Conservation (phyloP, 2,888 invertebrate species). For the Luperina nickerlii region DNA sequence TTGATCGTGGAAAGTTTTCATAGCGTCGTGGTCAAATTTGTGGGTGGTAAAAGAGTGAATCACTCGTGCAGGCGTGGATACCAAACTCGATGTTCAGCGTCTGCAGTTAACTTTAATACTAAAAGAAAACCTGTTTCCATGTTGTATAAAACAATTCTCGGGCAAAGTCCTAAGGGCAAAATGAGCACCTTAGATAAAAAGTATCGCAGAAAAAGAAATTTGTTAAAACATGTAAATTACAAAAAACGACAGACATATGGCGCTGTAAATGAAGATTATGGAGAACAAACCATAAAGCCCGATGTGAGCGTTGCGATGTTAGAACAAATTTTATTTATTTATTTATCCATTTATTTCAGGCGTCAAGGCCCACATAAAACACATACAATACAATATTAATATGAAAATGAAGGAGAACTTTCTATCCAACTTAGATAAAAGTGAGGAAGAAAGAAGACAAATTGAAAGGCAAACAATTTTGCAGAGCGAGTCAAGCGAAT, state of each 20-base stretch:
- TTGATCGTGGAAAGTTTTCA: conserved; percentile 3
- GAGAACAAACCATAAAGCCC: conserved; percentile 1
- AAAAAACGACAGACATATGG: conserved; percentile 1
- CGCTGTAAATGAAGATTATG: conserved; percentile 13
- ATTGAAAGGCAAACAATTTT: conserved; percentile 21
- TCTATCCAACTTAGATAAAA: conserved; percentile 11
- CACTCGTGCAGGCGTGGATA: conserved; percentile 19
- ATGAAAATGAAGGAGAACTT: conserved; percentile 7
- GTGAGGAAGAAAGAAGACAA: conserved; percentile 14
- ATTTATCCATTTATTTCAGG: too few relatives aligned
- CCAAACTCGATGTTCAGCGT: conserved; percentile 20
- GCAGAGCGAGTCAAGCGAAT: conserved; percentile 25
- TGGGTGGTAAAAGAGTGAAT: conserved; percentile 20
- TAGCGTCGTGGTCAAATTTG: conserved; percentile 17
- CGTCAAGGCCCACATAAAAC: too few relatives aligned
- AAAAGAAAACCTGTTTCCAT: conserved; percentile 14
- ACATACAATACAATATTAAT: too few relatives aligned
- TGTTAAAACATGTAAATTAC: not conserved
- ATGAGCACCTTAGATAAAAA: conserved; percentile 16
- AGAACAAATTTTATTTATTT: too few relatives aligned
- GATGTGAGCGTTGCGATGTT: conserved; percentile 3
- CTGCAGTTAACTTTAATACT: conserved; percentile 15
- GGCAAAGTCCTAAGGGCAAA: conserved; percentile 14
- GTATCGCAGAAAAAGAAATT: conserved; percentile 1
- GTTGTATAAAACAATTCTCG: conserved; percentile 14